A percentile compares a stretch with the other conserved stretches of the same genome.
Conservation (phyloP, 2,797 vertebrate species). For the Anas georgica region DNA sequence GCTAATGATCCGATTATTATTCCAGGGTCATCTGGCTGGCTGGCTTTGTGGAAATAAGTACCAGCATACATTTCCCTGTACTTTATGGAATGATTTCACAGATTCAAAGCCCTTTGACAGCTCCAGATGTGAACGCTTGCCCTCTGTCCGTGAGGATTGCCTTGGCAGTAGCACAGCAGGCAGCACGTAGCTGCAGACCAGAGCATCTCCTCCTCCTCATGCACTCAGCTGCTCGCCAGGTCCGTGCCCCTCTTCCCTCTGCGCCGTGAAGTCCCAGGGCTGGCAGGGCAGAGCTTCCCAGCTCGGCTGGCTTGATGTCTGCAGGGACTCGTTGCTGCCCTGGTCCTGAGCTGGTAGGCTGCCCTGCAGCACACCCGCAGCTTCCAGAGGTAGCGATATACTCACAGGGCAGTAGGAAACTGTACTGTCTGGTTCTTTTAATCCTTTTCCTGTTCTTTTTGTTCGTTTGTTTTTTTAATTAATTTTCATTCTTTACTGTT, state of each 20-base stretch:
- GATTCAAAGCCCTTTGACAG: background rate
- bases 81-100: background rate
- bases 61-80: background rate
- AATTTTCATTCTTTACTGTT: background rate
- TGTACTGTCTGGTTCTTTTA: background rate
- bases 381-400: accelerated
- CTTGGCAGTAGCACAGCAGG: accelerated
- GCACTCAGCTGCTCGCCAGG: no score
- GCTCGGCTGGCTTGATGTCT: background rate
- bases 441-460: background rate
- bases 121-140: background rate
- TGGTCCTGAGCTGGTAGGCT: background rate
- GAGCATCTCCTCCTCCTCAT: background rate
- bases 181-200: accelerated
- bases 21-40: background rate
- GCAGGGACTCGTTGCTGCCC: background rate
- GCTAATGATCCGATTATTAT: background rate
- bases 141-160: background rate
- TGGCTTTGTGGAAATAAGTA: background rate
- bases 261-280: no score
- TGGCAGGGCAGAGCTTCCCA: background rate
- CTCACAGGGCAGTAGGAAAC: background rate
- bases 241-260: background rate
- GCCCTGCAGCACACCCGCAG: background rate
- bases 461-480: no score